phyloP scores from a whole-genome alignment of 2,113 vertebrate genomes.

The Oceanites oceanicus region DNA sequence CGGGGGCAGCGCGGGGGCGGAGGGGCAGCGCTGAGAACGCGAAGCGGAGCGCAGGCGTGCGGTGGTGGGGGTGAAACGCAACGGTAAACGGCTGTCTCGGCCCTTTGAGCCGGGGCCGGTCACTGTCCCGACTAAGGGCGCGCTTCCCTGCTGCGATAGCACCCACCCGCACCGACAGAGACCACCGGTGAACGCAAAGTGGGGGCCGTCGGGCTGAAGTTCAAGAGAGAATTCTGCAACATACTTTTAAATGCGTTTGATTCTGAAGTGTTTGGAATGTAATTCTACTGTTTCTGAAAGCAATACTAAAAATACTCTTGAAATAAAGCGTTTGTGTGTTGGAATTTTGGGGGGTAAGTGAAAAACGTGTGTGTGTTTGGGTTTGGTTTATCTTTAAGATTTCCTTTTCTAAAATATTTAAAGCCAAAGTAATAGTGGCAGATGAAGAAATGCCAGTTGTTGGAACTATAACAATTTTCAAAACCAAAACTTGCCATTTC shows the following conservation, averaged over 20 bases:
- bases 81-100: neutral
- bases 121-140: neutral
- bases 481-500: neutral
- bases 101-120: neutral
- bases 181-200: neutral
- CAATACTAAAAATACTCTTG: neutral
- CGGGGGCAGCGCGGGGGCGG: no score
- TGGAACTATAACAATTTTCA: neutral
- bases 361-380: neutral
- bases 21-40: neutral
- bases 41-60: neutral
- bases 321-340: no score
- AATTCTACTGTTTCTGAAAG: neutral
- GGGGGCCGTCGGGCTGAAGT: neutral
- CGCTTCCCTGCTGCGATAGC: neutral
- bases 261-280: neutral
- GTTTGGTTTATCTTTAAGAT: neutral
- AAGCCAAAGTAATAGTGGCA: neutral
- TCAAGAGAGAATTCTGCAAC: neutral
- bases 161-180: accelerated
- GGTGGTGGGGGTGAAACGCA: neutral
- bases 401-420: neutral
- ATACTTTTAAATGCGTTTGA: neutral
- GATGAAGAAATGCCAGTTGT: neutral
- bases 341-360: neutral